Evolutionary conservation across 1,140 invertebrate species (phyloP).

Genomic region (Magallana ariakensis): DNA sequence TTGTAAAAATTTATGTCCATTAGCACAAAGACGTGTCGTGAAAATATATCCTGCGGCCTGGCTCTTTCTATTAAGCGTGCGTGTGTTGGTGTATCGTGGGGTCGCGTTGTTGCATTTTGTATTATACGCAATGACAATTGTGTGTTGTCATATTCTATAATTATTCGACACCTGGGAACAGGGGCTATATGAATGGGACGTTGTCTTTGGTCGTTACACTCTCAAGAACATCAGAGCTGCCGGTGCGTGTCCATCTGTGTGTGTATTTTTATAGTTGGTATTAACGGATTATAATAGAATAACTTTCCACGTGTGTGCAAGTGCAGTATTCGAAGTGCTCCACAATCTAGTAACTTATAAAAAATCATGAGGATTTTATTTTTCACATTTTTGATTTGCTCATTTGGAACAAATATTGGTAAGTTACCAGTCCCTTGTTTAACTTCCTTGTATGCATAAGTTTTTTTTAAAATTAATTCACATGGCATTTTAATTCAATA

Average conservation of each 20-base stretch:
- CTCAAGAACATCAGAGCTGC: slow-evolving; percentile 1
- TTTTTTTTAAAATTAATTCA: too few relatives aligned
- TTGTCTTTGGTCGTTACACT: slow-evolving; percentile 27
- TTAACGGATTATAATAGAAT: not conserved
- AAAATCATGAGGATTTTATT: slow-evolving; percentile 3
- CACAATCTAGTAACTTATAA: not conserved
- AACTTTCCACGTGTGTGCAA: not conserved
- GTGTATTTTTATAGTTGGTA: not conserved
- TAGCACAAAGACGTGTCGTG: slow-evolving; percentile 21
- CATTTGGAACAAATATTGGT: not conserved
- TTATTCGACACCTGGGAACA: slow-evolving; percentile 21
- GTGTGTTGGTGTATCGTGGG: not conserved
- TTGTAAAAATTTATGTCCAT: slow-evolving; percentile 1
- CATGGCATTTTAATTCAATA: not conserved
- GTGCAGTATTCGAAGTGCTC: not conserved
- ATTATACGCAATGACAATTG: slow-evolving; percentile 5
- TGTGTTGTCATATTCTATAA: slow-evolving; percentile 34
- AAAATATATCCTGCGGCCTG: not conserved
- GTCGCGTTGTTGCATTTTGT: not conserved
- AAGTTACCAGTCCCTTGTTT: not conserved
- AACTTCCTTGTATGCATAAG: too few relatives aligned
- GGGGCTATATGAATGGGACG: slow-evolving; percentile 14
- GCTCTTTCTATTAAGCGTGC: not conserved
- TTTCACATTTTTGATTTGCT: not conserved
- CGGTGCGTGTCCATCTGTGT: not conserved